A percentile compares a stretch with the other conserved stretches of the same genome.
These are phyloP conservation scores for Vannuccia rotundouncinata DNA, from an alignment of 2,888 invertebrate species.

Conservation along the genomic window DNA sequence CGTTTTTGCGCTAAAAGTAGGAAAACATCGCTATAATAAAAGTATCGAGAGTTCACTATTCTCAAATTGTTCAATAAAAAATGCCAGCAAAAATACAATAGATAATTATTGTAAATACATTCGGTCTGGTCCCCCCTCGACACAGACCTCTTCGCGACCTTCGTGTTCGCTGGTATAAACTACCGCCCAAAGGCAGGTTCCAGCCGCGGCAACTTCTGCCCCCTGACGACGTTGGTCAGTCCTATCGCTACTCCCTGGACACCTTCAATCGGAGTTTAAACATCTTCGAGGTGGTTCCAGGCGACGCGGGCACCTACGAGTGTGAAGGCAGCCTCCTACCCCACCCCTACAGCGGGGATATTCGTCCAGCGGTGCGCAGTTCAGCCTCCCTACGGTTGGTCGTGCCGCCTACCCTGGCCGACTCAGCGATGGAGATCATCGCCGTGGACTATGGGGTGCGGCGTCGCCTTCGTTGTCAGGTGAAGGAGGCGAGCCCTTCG, in stretches of 20 bases:
- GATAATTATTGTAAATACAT: neutral
- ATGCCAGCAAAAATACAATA: neutral
- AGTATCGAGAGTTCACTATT: no score
- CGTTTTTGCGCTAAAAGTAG: no score
- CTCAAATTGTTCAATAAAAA: no score
- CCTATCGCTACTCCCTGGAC: neutral
- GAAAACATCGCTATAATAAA: no score
- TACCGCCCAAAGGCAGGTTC: neutral
- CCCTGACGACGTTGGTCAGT: neutral
- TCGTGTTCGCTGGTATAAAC: neutral
- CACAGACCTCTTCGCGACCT: neutral
- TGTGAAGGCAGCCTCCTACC: neutral
- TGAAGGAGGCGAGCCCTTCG: neutral
- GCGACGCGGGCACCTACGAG: neutral
- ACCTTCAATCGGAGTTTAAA: neutral
- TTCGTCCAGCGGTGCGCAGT: neutral
- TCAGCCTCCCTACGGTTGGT: neutral
- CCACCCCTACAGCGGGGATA: neutral
- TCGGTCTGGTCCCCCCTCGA: neutral
- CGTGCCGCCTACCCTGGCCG: neutral
- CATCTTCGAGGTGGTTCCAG: neutral
- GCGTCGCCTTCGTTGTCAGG: neutral
- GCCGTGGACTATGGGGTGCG: neutral
- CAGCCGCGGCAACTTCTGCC: neutral
- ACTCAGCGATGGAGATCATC: neutral